Evolutionary conservation across 1,140 invertebrate genomes (phyloP), one percentile per base, ranked within the genome.

Genomic region (Tetragonula clypearis): DNA sequence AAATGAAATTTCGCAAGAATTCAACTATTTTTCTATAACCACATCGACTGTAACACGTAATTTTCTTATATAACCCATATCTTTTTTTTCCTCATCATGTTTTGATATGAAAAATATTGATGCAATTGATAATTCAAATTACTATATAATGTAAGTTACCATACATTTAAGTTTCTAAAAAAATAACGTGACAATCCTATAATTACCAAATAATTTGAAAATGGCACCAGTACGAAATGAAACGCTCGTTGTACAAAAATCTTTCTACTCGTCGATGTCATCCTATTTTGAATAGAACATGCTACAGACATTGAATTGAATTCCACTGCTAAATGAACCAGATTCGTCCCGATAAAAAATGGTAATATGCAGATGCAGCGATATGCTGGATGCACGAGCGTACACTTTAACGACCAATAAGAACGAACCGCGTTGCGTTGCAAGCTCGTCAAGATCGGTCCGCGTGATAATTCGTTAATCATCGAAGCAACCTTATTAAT

Each of bases 381-480:
- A 83, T 82, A 55, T 62, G 49, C 23, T 5, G 11, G 55, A 75
- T 62, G 69, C 23, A 49, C 41, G 84, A 56, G 21, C 82, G 72
- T 55, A 60, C 26, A 53, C 66, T 58, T 71, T 23, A 53, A 49
- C 66, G 66, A 12, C 55, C 23, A 73, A 78, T 62, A 73, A 85
- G 69, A 76, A 21, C 58, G 35, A 9, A n/a, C 30, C 35, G 23
- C 79, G 73, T 72, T 55, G 23, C 79, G 73, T 72, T 41, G 53
- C 17, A 62, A 83, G 55, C 60, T 86, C 73, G 69, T 30, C 41
- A 26, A 86, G 82, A 85, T 86, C 84, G 69, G 9, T 17, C 3
- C 19, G 68, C 66, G 69, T 53, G 75, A 86, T 86, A 86, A 86
- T 85, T 79, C 58, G 56, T 85, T 85, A 71, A 79, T 84, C 58